Base-by-base conservation (phyloP, 2,113 vertebrate species). In the Oryzias curvinotus region DNA sequence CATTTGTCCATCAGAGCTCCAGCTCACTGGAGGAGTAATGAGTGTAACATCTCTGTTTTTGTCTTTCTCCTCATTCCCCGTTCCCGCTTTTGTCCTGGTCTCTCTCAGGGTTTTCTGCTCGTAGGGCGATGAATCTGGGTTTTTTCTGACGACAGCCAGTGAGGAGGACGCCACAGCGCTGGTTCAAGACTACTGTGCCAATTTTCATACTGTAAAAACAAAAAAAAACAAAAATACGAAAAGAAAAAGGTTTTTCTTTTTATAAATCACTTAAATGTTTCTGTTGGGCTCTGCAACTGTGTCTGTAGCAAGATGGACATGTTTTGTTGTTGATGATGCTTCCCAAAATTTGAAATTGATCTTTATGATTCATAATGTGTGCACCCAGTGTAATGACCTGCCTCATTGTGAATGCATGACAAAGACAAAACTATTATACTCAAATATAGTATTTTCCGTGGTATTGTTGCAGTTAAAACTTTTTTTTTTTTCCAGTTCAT, bases 61-160 rank as follows among this genome's bases (percentile, higher is more conserved):
- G 43, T 53, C 23, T 54, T 14, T 51, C 41, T 58, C 54, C 68
- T 15, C 75, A 23, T 65, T 73, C 5, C 53, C 56, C 76, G 17
- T 70, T 50, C 67, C 14, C 84, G 25, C 53, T 14, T 57, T 57
- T 36, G 56, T 71, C 57, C 50, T 66, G 21, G 21, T 41, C 50
- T 59, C 49, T 85, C 68, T 14, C 85, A 93, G 92, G 88, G 92
- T 92, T 71, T 93, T 93, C 86, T 92, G 91, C 80, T 89, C 84
- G 13, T 93, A 92, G 81, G 78, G 77, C 26, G 7, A 5, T 50
- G 47, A 78, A 75, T 68, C 36, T 12, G 57, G 14, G 16, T 62
- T 61, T 76, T 23, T 76, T 80, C 64, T 52, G 75, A 74, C 57
- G n/a, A 61, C 60, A 65, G 72, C 72, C 73, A 68, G 59, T 75